Conservation (phyloP, 1,140 invertebrate genomes). For the Galleria mellonella region DNA sequence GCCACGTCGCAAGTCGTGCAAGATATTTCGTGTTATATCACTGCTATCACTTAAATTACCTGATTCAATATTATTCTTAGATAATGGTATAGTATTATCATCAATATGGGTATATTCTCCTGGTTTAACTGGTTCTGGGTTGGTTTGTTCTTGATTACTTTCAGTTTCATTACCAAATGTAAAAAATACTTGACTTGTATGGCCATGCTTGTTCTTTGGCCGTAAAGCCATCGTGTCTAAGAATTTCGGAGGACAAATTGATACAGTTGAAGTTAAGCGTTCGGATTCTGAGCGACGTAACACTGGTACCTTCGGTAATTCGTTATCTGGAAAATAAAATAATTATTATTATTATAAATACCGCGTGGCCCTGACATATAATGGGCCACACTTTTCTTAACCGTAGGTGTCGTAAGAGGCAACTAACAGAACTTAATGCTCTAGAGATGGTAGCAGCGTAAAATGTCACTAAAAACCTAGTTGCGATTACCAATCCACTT, state of each 20-base stretch:
- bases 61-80: conserved; percentile 28
- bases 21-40: conserved; percentile 56
- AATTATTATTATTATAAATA: too few species aligned
- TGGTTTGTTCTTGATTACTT: conserved; percentile 20
- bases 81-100: conserved; percentile 3
- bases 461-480: too few species aligned
- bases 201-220: conserved; percentile 76
- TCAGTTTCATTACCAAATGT: conserved; percentile 54
- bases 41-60: conserved; percentile 63
- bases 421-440: too few species aligned
- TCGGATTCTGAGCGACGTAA: conserved; percentile 63
- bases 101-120: conserved; percentile 6
- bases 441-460: too few species aligned
- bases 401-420: too few species aligned
- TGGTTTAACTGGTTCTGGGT: not conserved
- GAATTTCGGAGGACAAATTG: conserved; percentile 72
- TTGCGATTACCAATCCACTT: too few species aligned
- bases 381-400: too few species aligned
- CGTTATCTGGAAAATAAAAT: conserved; percentile 55
- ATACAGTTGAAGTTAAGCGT: conserved; percentile 72
- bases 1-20: conserved; percentile 50
- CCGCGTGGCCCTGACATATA: too few species aligned
- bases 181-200: conserved; percentile 76
- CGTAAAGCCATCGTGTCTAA: conserved; percentile 85
- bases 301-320: conserved; percentile 50